Evolutionary conservation across 2,797 vertebrate genomes (phyloP), one percentile per base, ranked within the genome.

Genomic region (Cossypha dichroa): DNA sequence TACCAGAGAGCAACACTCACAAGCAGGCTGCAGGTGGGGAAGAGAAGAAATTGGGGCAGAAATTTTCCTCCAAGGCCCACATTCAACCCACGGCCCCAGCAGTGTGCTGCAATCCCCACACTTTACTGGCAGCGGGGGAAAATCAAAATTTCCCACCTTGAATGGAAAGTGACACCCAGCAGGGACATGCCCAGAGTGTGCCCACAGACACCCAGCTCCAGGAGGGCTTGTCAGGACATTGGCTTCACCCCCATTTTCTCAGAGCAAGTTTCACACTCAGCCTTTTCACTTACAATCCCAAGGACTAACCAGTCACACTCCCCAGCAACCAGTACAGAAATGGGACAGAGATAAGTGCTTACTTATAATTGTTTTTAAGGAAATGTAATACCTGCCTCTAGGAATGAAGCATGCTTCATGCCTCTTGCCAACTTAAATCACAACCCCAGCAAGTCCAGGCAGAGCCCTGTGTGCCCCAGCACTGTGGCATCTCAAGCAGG

Each of bases 401-500:
- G 89, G 68, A 64, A 93, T 48, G 55, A 28, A 28, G 74, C 29
- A 4, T 5, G 20, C 62, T 88, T 83, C 76, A 25, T 51, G 31
- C 63, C 59, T 93, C 72, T 60, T 54, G 78, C 81, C 92, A 95
- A 72, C 31, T 83, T 68, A 67, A 69, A 92, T 86, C 89, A 72
- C 1, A 7, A 77, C 54, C 33, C 11, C 51, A 77, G 75, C 92
- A 95, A 92, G 96, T 89, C 73, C 76, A 56, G 82, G 73, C 94
- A 94, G 69, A 88, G 72, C n/a, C 69, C 84, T 4, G 40, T 72
- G 91, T 83, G 79, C 95, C 96, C 95, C 76, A 88, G 82, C 25
- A 21, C 81, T 21, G 86, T 69, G 94, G 94, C 91, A 96, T 84
- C 85, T 80, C 94, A 67, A 74, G 72, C 55, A 93, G 87, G 94